A percentile compares a stretch with the other conserved stretches of the same genome.
These are phyloP conservation scores for Pheosia tremula DNA, from an alignment of 2,888 invertebrate species.

Conservation along the genomic window DNA sequence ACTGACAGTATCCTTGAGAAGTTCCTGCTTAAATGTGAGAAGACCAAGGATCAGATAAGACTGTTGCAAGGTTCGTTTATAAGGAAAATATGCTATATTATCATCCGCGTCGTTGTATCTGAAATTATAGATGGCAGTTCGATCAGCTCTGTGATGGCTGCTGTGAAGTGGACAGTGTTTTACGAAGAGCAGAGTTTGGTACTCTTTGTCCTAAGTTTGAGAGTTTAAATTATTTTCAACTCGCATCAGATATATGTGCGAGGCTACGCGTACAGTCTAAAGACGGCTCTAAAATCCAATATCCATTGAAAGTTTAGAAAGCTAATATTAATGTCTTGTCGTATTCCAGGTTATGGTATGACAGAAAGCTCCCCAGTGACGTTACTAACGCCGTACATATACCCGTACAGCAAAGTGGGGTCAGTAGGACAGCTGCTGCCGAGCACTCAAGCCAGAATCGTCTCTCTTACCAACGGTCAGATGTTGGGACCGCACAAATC, in stretches of 20 bases:
- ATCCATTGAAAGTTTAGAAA: too few species aligned
- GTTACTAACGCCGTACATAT: constrained; percentile 83
- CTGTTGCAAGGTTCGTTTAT: constrained; percentile 69
- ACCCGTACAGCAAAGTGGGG: constrained; percentile 85
- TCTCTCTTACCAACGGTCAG: constrained; percentile 83
- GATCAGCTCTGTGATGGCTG: too few species aligned
- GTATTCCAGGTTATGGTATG: constrained; percentile 86
- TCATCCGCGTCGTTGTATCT: background rate
- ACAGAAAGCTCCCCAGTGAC: constrained; percentile 88
- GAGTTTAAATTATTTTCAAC: too few species aligned
- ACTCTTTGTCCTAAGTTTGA: too few species aligned
- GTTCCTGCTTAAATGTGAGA: constrained; percentile 85
- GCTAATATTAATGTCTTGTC: background rate
- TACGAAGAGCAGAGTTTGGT: too few species aligned
- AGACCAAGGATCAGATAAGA: constrained; percentile 75
- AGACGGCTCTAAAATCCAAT: too few species aligned
- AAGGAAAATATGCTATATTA: too few species aligned
- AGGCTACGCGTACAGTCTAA: too few species aligned
- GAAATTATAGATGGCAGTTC: background rate
- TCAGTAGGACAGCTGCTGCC: constrained; percentile 88
- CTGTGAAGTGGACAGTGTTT: too few species aligned
- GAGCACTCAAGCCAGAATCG: constrained; percentile 87
- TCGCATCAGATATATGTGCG: too few species aligned
- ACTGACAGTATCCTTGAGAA: constrained; percentile 86
- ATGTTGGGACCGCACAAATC: constrained; percentile 84